Evolutionary conservation across 2,113 vertebrate species (phyloP), one percentile per base, ranked within the genome.

Genomic region (Aix galericulata): DNA sequence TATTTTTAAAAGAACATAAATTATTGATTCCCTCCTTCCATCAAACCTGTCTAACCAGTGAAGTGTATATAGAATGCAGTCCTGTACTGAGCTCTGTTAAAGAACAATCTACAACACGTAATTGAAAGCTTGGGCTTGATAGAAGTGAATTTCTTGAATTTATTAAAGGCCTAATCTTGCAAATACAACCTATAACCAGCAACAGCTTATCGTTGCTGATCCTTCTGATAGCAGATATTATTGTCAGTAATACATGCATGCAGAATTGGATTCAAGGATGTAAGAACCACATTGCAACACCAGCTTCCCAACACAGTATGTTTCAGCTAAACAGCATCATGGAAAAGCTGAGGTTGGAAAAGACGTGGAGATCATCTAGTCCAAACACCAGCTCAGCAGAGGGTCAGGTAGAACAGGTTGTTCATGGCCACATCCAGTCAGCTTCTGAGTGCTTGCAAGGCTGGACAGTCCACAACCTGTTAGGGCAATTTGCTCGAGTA

Each of bases 1-100:
- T 95, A 96, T 96, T 96, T 96, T 95, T 96, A 91, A 95, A 96
- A 88, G 69, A 95, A 95, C 71, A 76, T 96, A 80, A 95, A 96
- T 97, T 96, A 96, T 96, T 97, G 77, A 95, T 96, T 92, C 67
- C 36, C 40, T 86, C 68, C 90, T 95, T 95, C 91, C 88, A 86
- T 96, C 94, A 95, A 96, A 95, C 56, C 79, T 94, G 93, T 95
- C 92, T 94, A 95, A 83, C 75, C 90, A 92, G 29, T 90, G 88
- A 91, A 95, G 89, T 95, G 91, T 73, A 67, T 83, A 55, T 77
- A 68, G 79, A 91, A 87, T 72, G 52, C 55, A 60, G 66, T 87
- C 75, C 64, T 83, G 21, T 92, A 56, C 71, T 85, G 87, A 93
- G 59, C 36, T 84, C 34, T 74, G 64, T 83, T 92, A 80, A 94